A percentile compares a stretch with the other conserved stretches of the same genome.
These are phyloP conservation scores for Saxicola maurus DNA, from an alignment of 2,797 vertebrate genomes.

Conservation along the genomic window DNA sequence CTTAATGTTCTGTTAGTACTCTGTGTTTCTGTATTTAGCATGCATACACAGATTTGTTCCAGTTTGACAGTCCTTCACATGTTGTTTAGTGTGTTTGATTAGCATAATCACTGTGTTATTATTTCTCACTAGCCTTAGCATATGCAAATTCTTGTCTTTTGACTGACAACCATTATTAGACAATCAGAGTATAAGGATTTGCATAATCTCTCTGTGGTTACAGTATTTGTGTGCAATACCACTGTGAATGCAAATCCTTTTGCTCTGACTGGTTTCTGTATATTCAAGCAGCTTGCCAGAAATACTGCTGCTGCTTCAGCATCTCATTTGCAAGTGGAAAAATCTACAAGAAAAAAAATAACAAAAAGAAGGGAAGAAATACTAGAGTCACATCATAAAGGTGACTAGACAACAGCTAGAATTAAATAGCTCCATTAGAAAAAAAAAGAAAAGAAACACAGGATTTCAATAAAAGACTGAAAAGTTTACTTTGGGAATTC, in stretches of 20 bases:
- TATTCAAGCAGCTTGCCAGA: conserved; percentile 27
- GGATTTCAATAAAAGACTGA: background rate
- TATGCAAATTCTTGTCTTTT: conserved; percentile 59
- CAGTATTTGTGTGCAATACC: conserved; percentile 14
- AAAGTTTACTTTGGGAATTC: background rate
- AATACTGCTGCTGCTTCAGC: conserved; percentile 31
- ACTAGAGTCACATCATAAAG: background rate
- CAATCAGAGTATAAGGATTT: conserved; percentile 49
- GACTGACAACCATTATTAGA: conserved; percentile 57
- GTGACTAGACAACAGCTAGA: background rate
- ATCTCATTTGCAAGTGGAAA: conserved; percentile 16
- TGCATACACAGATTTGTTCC: conserved; percentile 7
- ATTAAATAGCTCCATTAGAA: background rate
- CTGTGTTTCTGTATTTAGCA: background rate
- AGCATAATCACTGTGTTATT: conserved; percentile 47
- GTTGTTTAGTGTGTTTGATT: conserved; percentile 39
- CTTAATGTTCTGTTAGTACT: background rate
- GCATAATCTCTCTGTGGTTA: conserved; percentile 46
- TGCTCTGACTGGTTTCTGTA: conserved; percentile 18
- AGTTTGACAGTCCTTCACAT: conserved; percentile 36
- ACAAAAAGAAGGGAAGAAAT: background rate
- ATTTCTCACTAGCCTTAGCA: conserved; percentile 28
- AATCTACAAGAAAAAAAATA: background rate
- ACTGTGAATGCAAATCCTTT: conserved; percentile 45
- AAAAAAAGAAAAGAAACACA: background rate